A percentile compares a stretch with the other conserved stretches of the same genome.
These are phyloP conservation scores for Ophioderma brevispina DNA, from an alignment of 35 echinoderm and acorn worm genomes.

Conservation along the genomic window DNA sequence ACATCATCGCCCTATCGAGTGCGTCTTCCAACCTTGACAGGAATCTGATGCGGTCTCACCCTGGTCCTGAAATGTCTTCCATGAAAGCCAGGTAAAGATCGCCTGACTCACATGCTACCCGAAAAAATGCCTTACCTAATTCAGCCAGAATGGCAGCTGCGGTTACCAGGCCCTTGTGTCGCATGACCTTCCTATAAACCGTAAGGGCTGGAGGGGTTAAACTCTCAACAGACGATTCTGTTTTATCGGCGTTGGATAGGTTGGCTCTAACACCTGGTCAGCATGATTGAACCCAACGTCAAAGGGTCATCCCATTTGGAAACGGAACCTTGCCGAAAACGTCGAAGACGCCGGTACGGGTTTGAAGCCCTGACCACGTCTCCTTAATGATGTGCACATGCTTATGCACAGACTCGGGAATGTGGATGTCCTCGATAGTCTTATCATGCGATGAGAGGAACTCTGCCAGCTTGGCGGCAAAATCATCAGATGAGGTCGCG, in stretches of 20 bases:
- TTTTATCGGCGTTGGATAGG: background rate
- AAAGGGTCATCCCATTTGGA: background rate
- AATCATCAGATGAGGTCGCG: no score
- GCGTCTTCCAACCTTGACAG: background rate
- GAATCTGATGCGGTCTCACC: background rate
- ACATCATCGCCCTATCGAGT: background rate
- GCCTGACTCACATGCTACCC: slow-evolving; percentile 19
- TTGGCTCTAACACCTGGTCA: background rate
- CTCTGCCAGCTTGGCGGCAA: background rate
- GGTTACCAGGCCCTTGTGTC: background rate
- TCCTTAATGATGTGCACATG: background rate
- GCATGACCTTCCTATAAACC: slow-evolving; percentile 3
- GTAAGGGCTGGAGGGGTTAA: slow-evolving; percentile 13
- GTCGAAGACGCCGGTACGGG: background rate
- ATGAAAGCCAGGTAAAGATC: slow-evolving; percentile 5
- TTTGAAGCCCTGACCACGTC: background rate
- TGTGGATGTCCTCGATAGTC: background rate
- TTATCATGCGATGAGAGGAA: background rate
- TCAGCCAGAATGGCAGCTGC: background rate
- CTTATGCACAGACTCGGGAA: background rate
- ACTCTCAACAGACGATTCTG: background rate
- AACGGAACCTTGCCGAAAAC: background rate
- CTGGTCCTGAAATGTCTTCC: background rate
- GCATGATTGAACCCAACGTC: slow-evolving; percentile 12
- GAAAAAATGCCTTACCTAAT: background rate